A percentile compares a stretch with the other conserved stretches of the same genome.
Evolutionary conservation across 2,888 invertebrate species (phyloP).

Genomic region (Agrochola macilenta): DNA sequence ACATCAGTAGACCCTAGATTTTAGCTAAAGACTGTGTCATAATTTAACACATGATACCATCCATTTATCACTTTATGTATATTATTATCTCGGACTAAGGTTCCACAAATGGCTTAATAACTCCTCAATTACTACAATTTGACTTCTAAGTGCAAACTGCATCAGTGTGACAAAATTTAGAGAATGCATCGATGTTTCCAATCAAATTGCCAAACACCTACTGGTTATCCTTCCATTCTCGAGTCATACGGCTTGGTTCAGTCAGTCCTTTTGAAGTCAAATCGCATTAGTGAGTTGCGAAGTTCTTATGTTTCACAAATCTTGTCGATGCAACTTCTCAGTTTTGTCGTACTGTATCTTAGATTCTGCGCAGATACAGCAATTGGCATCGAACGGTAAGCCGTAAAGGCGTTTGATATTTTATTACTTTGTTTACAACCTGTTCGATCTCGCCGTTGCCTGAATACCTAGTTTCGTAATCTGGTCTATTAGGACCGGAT

Average conservation of each 20-base stretch:
- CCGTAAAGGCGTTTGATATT: constrained; percentile 69
- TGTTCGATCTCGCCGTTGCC: constrained; percentile 52
- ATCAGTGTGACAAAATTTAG: not conserved
- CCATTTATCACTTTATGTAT: constrained; percentile 34
- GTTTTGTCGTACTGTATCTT: constrained; percentile 6
- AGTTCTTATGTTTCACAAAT: not conserved
- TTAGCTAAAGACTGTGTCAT: constrained; percentile 5
- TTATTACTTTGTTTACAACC: constrained; percentile 70
- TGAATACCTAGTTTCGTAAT: constrained; percentile 63
- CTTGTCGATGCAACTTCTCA: not conserved
- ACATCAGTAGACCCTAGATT: constrained; percentile 3
- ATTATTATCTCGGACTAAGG: constrained; percentile 10
- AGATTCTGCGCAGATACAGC: constrained; percentile 31
- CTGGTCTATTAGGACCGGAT: constrained; percentile 40
- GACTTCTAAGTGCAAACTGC: not conserved
- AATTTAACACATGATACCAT: constrained; percentile 1
- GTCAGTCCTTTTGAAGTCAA: not conserved
- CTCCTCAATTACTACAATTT: constrained; percentile 11
- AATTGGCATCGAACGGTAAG: constrained; percentile 69
- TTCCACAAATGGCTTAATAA: constrained; percentile 20
- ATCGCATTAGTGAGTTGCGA: not conserved
- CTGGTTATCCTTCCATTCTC: not conserved
- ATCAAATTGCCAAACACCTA: not conserved
- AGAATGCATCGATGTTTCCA: not conserved
- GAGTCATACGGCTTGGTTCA: not conserved